Conservation (phyloP, 1,140 invertebrate species). For the Achroia grisella region DNA sequence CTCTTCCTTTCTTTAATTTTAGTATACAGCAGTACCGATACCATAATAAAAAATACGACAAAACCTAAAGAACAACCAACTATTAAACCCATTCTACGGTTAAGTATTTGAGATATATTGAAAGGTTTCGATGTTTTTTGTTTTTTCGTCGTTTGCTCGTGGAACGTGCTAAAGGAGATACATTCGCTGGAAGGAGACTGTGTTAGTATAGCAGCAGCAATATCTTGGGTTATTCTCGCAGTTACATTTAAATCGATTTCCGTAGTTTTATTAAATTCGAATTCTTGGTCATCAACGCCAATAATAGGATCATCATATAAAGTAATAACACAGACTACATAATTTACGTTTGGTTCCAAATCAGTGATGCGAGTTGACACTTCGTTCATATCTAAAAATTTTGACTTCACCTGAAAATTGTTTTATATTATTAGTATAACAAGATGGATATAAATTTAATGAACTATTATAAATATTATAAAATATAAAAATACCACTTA, state of each 20-base stretch:
- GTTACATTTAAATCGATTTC: slow-evolving; percentile 30
- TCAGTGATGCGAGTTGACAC: slow-evolving; percentile 44
- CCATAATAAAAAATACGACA: slow-evolving; percentile 65
- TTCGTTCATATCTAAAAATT: slow-evolving; percentile 48
- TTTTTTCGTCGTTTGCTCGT: slow-evolving; percentile 36
- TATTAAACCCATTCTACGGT: slow-evolving; percentile 59
- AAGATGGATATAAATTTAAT: no score
- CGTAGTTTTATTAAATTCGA: slow-evolving; percentile 30
- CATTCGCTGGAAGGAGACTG: slow-evolving; percentile 59
- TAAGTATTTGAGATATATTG: slow-evolving; percentile 47
- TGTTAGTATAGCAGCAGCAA: slow-evolving; percentile 42
- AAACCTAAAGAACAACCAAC: slow-evolving; percentile 61
- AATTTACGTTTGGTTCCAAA: slow-evolving; percentile 45
- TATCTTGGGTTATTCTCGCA: slow-evolving; percentile 40
- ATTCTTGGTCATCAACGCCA: slow-evolving; percentile 27
- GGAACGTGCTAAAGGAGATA: slow-evolving; percentile 51
- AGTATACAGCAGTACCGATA: slow-evolving; percentile 60
- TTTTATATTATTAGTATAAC: not conserved
- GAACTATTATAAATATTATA: no score
- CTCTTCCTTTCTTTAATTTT: slow-evolving; percentile 66
- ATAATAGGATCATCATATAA: slow-evolving; percentile 40
- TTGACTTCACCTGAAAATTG: slow-evolving; percentile 49
- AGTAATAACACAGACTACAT: slow-evolving; percentile 52
- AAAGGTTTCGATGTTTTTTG: slow-evolving; percentile 41
- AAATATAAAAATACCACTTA: slow-evolving; percentile 27